Evolutionary conservation across 1,140 invertebrate genomes (phyloP).

Genomic region (Orius insidiosus): DNA sequence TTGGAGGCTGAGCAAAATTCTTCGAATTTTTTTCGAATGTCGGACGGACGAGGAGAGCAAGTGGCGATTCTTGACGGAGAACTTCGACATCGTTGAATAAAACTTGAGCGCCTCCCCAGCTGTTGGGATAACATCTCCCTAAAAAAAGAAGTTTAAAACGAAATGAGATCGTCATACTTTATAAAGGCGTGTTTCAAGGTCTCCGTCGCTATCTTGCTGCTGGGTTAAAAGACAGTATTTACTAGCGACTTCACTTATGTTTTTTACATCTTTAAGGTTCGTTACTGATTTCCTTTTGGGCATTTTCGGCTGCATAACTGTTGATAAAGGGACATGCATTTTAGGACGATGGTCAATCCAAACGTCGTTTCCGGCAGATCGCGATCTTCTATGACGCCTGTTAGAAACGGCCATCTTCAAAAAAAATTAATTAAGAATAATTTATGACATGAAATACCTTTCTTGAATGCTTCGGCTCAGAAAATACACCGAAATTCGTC

Average conservation of each 20-base stretch:
- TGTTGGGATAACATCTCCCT: conserved; percentile 83
- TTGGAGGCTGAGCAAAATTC: background rate
- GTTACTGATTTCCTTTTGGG: conserved; percentile 66
- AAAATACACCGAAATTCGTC: background rate
- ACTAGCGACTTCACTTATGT: conserved; percentile 54
- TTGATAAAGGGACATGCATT: conserved; percentile 50
- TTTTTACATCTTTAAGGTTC: conserved; percentile 48
- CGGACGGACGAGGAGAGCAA: conserved; percentile 10
- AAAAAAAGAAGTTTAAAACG: conserved; percentile 19
- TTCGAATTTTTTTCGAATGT: conserved; percentile 6
- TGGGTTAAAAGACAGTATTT: conserved; percentile 87
- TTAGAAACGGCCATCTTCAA: conserved; percentile 38
- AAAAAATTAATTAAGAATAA: too few species aligned
- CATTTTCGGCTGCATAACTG: conserved; percentile 72
- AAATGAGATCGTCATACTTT: conserved; percentile 39
- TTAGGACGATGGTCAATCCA: conserved; percentile 84
- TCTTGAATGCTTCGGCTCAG: background rate
- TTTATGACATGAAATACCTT: too few species aligned
- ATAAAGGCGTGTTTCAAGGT: conserved; percentile 79
- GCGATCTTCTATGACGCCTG: conserved; percentile 53
- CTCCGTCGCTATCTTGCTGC: conserved; percentile 74
- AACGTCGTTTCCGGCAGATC: conserved; percentile 51
- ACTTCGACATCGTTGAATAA: conserved; percentile 91
- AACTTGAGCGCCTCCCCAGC: conserved; percentile 85
- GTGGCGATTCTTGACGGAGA: conserved; percentile 68